These are phyloP conservation scores for Euwallacea similis DNA, from an alignment of 1,140 invertebrate species.

Conservation along the genomic window DNA sequence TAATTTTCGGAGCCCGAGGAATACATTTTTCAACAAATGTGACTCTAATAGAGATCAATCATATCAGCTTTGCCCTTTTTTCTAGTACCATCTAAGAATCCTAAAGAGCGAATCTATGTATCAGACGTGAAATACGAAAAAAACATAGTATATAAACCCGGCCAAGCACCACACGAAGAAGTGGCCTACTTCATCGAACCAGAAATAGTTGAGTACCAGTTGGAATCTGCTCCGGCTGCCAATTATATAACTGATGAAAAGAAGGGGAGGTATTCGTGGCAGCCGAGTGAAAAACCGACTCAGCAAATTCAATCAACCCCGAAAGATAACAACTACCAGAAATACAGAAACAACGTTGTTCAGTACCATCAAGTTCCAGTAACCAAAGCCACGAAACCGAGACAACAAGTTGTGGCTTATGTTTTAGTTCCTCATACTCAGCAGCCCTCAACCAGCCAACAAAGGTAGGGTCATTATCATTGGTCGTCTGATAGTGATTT, in stretches of 20 bases:
- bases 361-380: neutral
- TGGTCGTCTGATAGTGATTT: too few relatives aligned
- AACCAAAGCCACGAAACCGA: neutral
- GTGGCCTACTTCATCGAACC: conserved; percentile 5
- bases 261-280: neutral
- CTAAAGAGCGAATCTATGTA: conserved; percentile 12
- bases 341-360: neutral
- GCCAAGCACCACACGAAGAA: neutral
- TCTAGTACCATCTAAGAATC: neutral
- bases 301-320: neutral
- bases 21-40: too few relatives aligned
- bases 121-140: conserved; percentile 20
- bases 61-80: neutral
- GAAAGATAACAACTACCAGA: neutral
- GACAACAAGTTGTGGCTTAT: neutral
- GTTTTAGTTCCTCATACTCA: neutral
- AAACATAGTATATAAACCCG: conserved; percentile 13
- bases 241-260: neutral
- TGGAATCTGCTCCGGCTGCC: neutral
- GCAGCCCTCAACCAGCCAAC: neutral
- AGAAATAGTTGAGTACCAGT: conserved; percentile 8
- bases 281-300: neutral
- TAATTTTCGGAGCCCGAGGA: too few relatives aligned
- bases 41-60: too few relatives aligned
- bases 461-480: neutral